Evolutionary conservation across 1,140 invertebrate genomes (phyloP).

Genomic region (Heliconius himera): DNA sequence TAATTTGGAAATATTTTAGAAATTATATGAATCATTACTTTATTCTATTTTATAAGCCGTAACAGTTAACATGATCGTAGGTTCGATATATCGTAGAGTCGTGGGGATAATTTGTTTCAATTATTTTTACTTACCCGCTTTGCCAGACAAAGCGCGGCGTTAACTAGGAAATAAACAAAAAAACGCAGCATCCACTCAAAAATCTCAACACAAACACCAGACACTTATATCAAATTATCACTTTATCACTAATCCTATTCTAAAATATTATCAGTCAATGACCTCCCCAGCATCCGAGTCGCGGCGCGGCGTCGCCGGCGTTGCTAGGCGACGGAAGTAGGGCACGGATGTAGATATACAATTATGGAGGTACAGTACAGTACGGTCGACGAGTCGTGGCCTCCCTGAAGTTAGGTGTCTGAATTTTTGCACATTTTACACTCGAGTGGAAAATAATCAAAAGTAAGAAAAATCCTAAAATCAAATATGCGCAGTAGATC

Average conservation of each 20-base stretch:
- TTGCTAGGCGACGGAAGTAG: slow-evolving; percentile 23
- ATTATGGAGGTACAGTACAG: not conserved
- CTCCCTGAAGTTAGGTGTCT: not conserved
- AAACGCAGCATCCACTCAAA: not conserved
- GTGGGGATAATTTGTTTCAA: not conserved
- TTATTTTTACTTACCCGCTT: not conserved
- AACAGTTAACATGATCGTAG: too few species aligned
- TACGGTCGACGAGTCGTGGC: not conserved
- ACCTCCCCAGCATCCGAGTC: not conserved
- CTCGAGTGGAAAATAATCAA: too few species aligned
- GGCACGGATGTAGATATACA: slow-evolving; percentile 15
- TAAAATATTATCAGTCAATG: not conserved
- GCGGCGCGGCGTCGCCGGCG: slow-evolving; percentile 19
- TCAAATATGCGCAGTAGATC: too few species aligned
- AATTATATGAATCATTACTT: not conserved
- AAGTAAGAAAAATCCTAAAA: too few species aligned
- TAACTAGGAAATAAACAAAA: not conserved
- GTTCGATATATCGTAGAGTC: too few species aligned
- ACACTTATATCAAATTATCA: too few species aligned
- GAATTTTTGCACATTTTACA: not conserved
- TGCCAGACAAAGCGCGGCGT: too few species aligned
- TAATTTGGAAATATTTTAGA: not conserved
- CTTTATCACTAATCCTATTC: not conserved
- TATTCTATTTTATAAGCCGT: too few species aligned
- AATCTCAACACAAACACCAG: not conserved